Evolutionary conservation across 2,888 invertebrate species (phyloP).

Genomic region (Cheilosia urbana): DNA sequence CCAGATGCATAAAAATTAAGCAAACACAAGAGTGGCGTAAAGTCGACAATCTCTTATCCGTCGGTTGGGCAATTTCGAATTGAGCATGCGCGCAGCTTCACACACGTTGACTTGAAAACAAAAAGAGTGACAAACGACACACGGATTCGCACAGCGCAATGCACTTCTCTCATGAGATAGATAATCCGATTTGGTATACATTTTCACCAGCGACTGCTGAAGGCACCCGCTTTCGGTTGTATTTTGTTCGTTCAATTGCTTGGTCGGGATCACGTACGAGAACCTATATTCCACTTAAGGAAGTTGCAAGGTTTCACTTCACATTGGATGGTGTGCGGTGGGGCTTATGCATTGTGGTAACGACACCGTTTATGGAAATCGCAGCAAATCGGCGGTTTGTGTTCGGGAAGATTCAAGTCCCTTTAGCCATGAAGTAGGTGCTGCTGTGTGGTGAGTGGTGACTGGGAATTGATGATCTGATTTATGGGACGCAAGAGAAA

Average conservation of each 20-base stretch:
- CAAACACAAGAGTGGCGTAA: not conserved
- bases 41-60: not conserved
- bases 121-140: conserved; percentile 2
- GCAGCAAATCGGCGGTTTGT: conserved; percentile 12
- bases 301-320: conserved; percentile 61
- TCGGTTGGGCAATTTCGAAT: not conserved
- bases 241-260: conserved; percentile 38
- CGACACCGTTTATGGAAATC: conserved; percentile 47
- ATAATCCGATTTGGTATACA: conserved; percentile 12
- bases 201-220: conserved; percentile 1
- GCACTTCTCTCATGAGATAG: not conserved
- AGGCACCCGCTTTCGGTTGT: conserved; percentile 50
- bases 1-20: not conserved
- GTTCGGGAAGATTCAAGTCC: conserved; percentile 30
- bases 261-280: conserved; percentile 51
- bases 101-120: not conserved
- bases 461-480: not conserved
- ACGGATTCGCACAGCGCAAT: conserved; percentile 8
- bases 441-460: conserved; percentile 3
- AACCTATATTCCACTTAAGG: conserved; percentile 43
- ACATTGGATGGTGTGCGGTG: not conserved
- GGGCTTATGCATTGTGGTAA: not conserved
- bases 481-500: conserved; percentile 30
- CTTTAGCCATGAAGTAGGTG: conserved; percentile 19
- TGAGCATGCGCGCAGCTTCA: conserved; percentile 48